Conservation (phyloP, 2,888 invertebrate genomes). For the Drosophila leonis region DNA sequence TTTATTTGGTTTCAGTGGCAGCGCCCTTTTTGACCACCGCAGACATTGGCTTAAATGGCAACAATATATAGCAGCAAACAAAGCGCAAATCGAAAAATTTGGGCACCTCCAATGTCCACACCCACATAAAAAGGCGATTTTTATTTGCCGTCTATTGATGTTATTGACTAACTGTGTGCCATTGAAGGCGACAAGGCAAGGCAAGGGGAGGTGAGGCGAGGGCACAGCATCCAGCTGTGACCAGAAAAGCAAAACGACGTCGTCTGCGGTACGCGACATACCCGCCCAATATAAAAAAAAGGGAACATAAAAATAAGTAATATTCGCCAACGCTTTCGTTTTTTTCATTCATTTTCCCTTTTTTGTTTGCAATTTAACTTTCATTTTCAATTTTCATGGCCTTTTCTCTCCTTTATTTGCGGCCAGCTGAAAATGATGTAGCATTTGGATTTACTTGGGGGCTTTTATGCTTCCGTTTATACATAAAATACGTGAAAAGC, state of each 20-base stretch:
- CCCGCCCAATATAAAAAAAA: constrained; percentile 17
- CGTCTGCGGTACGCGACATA: constrained; percentile 29
- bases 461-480: constrained; percentile 25
- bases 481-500: constrained; percentile 55
- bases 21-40: constrained; percentile 59
- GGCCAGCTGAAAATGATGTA: constrained; percentile 55
- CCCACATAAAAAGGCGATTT: constrained; percentile 52
- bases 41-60: constrained; percentile 58
- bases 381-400: constrained; percentile 76
- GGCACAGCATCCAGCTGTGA: constrained; percentile 62
- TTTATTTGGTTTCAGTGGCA: constrained; percentile 41
- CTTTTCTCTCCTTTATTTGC: constrained; percentile 50
- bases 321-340: constrained; percentile 60
- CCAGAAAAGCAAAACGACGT: constrained; percentile 46
- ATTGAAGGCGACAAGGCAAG: not conserved
- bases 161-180: constrained; percentile 66
- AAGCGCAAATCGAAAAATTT: constrained; percentile 65
- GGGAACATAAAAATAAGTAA: constrained; percentile 69
- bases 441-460: constrained; percentile 41
- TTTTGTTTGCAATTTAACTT: constrained; percentile 64
- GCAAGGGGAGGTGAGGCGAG: not conserved
- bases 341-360: constrained; percentile 27
- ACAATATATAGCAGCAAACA: constrained; percentile 67
- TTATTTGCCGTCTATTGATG: constrained; percentile 80
- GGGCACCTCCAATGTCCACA: constrained; percentile 29